A percentile compares a stretch with the other conserved stretches of the same genome.
Evolutionary conservation across 2,797 vertebrate species (phyloP).

Genomic region (Lithobates sylvaticus): DNA sequence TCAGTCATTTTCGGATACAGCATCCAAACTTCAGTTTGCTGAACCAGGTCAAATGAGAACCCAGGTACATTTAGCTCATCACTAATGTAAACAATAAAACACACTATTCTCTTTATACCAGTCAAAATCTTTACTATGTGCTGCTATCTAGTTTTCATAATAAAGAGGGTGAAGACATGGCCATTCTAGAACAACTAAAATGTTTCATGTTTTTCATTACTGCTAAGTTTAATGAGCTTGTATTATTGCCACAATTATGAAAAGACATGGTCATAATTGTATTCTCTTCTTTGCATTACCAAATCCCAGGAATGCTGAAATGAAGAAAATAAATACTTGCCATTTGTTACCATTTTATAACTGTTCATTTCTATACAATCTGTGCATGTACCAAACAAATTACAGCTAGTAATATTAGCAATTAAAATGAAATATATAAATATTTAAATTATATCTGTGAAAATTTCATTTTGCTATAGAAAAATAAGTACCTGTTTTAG

Average conservation of each 20-base stretch:
- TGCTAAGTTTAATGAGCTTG: background rate
- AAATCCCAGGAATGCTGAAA: background rate
- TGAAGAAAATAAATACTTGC: slow-evolving; percentile 2
- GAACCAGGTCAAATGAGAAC: no score
- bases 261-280: background rate
- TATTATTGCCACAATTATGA: background rate
- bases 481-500: no score
- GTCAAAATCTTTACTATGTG: background rate
- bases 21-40: no score
- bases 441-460: background rate
- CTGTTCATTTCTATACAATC: slow-evolving; percentile 9
- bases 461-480: no score
- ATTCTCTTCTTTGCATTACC: background rate
- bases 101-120: no score
- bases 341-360: slow-evolving; percentile 3
- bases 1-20: no score
- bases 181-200: background rate
- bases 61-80: no score
- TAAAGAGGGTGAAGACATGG: background rate
- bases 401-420: background rate
- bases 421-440: background rate
- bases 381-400: background rate
- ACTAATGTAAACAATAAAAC: no score
- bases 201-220: slow-evolving; percentile 4
- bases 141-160: background rate